Evolutionary conservation across 2,797 vertebrate species (phyloP), one percentile per base, ranked within the genome.

Genomic region (Simalia tracyae): DNA sequence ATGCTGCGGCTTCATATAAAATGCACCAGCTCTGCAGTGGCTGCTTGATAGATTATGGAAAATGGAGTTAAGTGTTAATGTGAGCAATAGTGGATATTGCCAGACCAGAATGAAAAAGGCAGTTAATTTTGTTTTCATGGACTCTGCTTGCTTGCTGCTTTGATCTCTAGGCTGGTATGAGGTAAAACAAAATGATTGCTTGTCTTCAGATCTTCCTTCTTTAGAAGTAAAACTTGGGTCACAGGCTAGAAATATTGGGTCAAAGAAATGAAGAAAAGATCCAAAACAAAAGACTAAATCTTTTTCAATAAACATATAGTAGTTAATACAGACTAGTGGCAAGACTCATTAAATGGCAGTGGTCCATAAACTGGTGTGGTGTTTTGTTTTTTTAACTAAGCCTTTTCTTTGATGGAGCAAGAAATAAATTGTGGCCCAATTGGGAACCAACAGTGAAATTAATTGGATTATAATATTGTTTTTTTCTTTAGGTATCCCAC

Each of bases 391-490:
- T 63, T 42, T 12, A 90, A 89, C 36, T 64, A 88, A 63, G 3
- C n/a, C 42, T 94, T 14, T 89, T 72, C 8, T 59, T 94, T 66
- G 15, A 92, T 90, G 87, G 64, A 90, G 59, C 81, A 88, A 57
- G 17, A 1, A 9, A 59, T 93, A 84, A 9, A 89, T 94, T 95
- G 57, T 81, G 91, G 84, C 26, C 86, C 89, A 59, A 87, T 94
- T 91, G 88, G 90, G 24, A 46, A 84, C 93, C 95, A 72, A 91
- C 85, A 93, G 61, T 89, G 90, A 90, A 92, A 91, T 93, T 92
- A 87, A 94, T n/a, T 92, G 54, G 59, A 88, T 92, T 94, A 84
- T 87, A 50, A 57, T 42, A 14, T 85, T 91, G 9, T 11, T 94
- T 87, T 93, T 81, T 92, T 8, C 24, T 87, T 89, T 84, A 1